phyloP scores from a whole-genome alignment of 2,113 vertebrate genomes.

The Dipodomys spectabilis region DNA sequence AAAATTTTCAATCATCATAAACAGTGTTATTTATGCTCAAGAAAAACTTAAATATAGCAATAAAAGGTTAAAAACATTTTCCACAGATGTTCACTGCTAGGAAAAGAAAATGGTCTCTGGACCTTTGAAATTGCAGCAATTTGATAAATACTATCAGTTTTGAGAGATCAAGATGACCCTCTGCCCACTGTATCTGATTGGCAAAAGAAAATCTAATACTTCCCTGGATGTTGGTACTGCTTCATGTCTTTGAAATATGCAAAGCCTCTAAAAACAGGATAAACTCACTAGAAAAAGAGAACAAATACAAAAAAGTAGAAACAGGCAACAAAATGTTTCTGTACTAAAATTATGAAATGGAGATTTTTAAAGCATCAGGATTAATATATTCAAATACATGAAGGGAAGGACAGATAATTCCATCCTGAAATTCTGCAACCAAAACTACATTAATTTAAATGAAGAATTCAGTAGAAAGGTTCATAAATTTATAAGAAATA shows the following conservation, averaged over 20 bases:
- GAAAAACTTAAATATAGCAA: neutral
- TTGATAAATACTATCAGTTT: neutral
- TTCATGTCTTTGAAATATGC: neutral
- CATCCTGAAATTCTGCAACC: neutral
- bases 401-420: neutral
- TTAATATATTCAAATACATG: neutral
- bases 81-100: neutral
- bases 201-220: neutral
- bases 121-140: neutral
- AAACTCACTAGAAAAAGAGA: neutral
- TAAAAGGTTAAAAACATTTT: neutral
- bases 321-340: neutral
- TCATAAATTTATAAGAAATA: neutral
- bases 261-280: neutral
- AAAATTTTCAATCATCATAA: neutral
- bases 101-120: neutral
- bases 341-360: neutral
- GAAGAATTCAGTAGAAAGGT: neutral
- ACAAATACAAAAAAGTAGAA: neutral
- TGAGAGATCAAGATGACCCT: neutral
- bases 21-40: neutral
- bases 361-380: neutral
- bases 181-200: no score
- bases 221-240: neutral
- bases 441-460: conserved; percentile 5